A percentile compares a stretch with the other conserved stretches of the same genome.
Evolutionary conservation across 2,797 vertebrate species (phyloP).

Genomic region (Microctenopoma steveboyesi): DNA sequence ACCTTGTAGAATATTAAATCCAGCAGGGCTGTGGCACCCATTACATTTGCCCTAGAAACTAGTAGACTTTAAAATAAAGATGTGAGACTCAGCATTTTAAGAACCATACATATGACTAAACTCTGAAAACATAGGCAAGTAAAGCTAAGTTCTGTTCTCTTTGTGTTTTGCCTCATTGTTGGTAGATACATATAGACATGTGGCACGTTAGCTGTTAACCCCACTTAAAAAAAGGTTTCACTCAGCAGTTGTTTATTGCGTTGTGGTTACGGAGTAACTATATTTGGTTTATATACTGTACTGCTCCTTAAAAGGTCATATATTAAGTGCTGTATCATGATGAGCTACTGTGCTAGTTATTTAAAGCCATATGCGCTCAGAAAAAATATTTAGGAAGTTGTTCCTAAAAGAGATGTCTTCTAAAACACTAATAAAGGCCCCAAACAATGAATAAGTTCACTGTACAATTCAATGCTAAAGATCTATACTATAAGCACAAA

Average conservation of each 20-base stretch:
- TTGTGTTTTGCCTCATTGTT: constrained; percentile 17
- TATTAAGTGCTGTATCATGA: constrained; percentile 14
- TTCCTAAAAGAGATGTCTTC: not conserved
- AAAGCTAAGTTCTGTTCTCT: constrained; percentile 23
- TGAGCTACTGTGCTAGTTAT: constrained; percentile 2
- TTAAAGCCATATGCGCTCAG: too few species aligned
- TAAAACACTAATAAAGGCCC: not conserved
- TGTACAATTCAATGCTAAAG: not conserved
- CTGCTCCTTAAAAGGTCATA: constrained; percentile 30
- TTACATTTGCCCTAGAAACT: not conserved
- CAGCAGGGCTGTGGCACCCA: constrained; percentile 6
- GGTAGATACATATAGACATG: constrained; percentile 21
- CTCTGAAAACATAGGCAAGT: not conserved
- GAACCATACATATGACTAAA: not conserved
- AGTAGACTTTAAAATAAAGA: constrained; percentile 8
- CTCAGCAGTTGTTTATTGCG: constrained; percentile 36
- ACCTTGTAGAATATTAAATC: constrained; percentile 23
- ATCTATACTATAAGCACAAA: not conserved
- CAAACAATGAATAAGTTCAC: not conserved
- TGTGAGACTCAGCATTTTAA: constrained; percentile 11
- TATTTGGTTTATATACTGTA: constrained; percentile 39
- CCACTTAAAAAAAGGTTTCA: constrained; percentile 20
- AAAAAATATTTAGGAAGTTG: not conserved
- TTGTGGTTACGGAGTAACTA: constrained; percentile 37
- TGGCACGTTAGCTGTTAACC: constrained; percentile 3